These are phyloP conservation scores for Musca vetustissima DNA, from an alignment of 1,140 invertebrate genomes.

Conservation along the genomic window DNA sequence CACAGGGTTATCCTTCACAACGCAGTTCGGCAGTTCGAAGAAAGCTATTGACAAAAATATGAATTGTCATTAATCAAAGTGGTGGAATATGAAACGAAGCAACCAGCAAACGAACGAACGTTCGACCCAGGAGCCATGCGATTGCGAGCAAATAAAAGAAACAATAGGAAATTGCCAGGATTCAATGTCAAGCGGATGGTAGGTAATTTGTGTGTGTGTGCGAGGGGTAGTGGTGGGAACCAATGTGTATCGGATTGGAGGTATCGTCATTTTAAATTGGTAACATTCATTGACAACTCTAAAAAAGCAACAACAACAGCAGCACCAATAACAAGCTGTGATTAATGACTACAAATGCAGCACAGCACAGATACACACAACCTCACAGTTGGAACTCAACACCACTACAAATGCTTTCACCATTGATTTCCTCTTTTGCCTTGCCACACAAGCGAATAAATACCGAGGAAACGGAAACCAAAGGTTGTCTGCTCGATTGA, in stretches of 20 bases:
- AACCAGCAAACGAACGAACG: too few relatives aligned
- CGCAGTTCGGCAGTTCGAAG: too few relatives aligned
- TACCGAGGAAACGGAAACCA: neutral
- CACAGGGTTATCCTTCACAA: too few relatives aligned
- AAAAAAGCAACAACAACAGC: neutral
- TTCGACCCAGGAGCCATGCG: too few relatives aligned
- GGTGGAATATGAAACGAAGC: constrained; percentile 27
- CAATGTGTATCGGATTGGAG: too few relatives aligned
- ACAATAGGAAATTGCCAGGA: too few relatives aligned
- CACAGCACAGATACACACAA: neutral
- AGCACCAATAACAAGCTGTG: constrained; percentile 4
- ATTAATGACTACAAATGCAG: constrained; percentile 7
- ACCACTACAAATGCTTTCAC: neutral
- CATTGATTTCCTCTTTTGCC: too few relatives aligned
- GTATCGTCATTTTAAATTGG: constrained; percentile 6
- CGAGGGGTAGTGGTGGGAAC: too few relatives aligned
- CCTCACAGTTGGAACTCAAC: neutral
- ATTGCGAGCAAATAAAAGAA: too few relatives aligned
- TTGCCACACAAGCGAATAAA: too few relatives aligned
- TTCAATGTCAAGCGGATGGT: constrained; percentile 7
- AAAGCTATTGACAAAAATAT: constrained; percentile 2
- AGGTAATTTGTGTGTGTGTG: too few relatives aligned
- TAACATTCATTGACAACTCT: constrained; percentile 32
- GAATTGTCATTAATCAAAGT: constrained; percentile 48
- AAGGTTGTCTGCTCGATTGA: constrained; percentile 7